These are phyloP conservation scores for Albula glossodonta DNA, from an alignment of 2,113 vertebrate genomes.

Conservation along the genomic window DNA sequence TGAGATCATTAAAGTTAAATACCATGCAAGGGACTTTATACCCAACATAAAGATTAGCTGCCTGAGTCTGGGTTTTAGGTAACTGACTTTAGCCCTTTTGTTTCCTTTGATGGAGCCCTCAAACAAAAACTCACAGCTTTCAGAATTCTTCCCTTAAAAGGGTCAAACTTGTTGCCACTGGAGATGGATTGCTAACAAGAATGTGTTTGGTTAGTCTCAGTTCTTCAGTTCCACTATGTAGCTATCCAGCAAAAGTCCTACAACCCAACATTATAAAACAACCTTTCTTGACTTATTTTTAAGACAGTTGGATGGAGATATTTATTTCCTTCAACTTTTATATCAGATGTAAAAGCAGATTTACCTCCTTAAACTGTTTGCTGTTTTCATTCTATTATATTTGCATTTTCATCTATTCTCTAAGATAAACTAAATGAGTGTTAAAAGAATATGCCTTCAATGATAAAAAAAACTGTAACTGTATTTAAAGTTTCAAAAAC, in stretches of 20 bases:
- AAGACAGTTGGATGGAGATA: too few species aligned
- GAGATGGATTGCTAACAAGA: not conserved
- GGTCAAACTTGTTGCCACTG: not conserved
- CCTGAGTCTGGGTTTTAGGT: not conserved
- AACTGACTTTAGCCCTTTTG: not conserved
- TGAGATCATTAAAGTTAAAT: not conserved
- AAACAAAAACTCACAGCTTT: not conserved
- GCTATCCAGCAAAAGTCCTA: not conserved
- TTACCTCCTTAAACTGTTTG: too few species aligned
- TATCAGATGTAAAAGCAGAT: too few species aligned
- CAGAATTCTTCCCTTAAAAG: not conserved
- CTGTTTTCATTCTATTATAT: too few species aligned
- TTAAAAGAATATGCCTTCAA: not conserved
- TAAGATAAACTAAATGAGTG: not conserved
- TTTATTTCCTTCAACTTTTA: too few species aligned
- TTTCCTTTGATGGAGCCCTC: conserved; percentile 2
- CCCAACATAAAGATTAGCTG: not conserved
- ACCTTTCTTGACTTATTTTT: not conserved
- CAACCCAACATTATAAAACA: not conserved
- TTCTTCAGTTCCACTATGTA: not conserved
- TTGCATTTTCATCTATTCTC: not conserved
- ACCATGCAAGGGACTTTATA: not conserved
- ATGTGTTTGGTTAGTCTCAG: not conserved
- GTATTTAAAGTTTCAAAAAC: too few species aligned
- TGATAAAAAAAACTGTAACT: too few species aligned